A percentile compares a stretch with the other conserved stretches of the same genome.
These are phyloP conservation scores for Phoeniculus purpureus DNA, from an alignment of 2,797 vertebrate species.

Conservation along the genomic window DNA sequence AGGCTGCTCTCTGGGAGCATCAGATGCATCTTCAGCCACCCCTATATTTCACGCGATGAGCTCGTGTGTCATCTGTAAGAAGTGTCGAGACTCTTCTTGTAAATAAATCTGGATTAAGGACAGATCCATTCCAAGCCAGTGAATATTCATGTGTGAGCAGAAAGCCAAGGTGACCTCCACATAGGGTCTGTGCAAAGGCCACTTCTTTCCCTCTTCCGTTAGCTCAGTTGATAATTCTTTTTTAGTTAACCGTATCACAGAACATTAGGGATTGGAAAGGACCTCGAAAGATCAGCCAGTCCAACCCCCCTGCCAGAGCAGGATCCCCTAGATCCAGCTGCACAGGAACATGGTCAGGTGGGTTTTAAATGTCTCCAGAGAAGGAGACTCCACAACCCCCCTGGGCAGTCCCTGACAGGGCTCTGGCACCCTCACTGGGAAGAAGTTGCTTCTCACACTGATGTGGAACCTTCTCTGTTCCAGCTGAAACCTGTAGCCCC, in stretches of 20 bases:
- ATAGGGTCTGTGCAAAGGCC: background rate
- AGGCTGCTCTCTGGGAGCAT: background rate
- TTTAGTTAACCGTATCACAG: background rate
- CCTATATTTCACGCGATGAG: background rate
- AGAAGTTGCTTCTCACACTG: no score
- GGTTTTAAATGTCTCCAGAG: no score
- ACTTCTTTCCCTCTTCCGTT: slow-evolving; percentile 26
- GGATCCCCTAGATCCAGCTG: no score
- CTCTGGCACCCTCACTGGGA: no score
- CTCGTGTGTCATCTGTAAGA: slow-evolving; percentile 27
- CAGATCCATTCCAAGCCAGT: slow-evolving; percentile 24
- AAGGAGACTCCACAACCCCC: no score
- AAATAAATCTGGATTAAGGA: slow-evolving; percentile 41
- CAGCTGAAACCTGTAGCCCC: no score
- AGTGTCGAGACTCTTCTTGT: background rate
- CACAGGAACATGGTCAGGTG: no score
- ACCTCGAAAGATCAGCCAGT: no score
- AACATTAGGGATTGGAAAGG: no score
- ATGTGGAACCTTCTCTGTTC: no score
- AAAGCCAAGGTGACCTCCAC: slow-evolving; percentile 64
- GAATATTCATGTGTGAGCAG: slow-evolving; percentile 58
- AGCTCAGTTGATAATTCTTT: slow-evolving; percentile 29
- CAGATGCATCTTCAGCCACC: background rate
- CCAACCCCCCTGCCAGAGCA: no score
- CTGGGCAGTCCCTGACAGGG: no score